Base-by-base conservation (phyloP, 2,888 invertebrate genomes). In the Chalcis sispes region DNA sequence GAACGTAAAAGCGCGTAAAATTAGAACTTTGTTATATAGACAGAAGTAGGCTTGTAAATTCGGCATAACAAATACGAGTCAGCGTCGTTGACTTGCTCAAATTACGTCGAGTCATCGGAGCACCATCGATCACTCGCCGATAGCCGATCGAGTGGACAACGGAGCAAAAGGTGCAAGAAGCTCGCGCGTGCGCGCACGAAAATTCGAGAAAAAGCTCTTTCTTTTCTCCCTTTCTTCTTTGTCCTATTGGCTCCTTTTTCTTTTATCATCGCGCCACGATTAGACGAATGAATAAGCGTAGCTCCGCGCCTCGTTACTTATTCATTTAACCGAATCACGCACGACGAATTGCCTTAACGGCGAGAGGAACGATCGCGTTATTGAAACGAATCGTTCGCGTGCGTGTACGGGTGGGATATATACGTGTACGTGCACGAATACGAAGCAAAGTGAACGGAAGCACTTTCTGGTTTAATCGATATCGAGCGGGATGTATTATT, bases 71-170 rank as follows among this genome's bases (percentile, higher is more conserved):
- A 8, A 52, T 25, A 54, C 36, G 65, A 59, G 58, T 36, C 64
- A 70, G 13, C 36, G 15, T 23, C 75, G 64, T 58, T n/a, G n/a
- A n/a, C n/a, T n/a, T n/a, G n/a, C n/a, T n/a, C n/a, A n/a, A n/a
- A n/a, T n/a, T n/a, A n/a, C n/a, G 77, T 65, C 73, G 72, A 79
- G 78, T 80, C 80, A 80, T 77, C 72, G 58, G 48, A 29, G 62
- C 48, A 73, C 76, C 70, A 79, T 80, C 80, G 75, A 80, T 78
- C 79, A 79, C 62, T 18, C 50, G 40, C 13, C 2, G 54, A 75
- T 72, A 56, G 58, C 48, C 36, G 59, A 70, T 78, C 70, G 54
- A 13, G 46, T 50, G 70, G 62, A 40, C 42, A 32, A 48, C 42
- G n/a, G 15, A 18, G 5, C 50, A 18, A 58, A 48, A 48, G 56